A percentile compares a stretch with the other conserved stretches of the same genome.
phyloP scores from a whole-genome alignment of 2,113 vertebrate genomes.

The Nesoenas mayeri region DNA sequence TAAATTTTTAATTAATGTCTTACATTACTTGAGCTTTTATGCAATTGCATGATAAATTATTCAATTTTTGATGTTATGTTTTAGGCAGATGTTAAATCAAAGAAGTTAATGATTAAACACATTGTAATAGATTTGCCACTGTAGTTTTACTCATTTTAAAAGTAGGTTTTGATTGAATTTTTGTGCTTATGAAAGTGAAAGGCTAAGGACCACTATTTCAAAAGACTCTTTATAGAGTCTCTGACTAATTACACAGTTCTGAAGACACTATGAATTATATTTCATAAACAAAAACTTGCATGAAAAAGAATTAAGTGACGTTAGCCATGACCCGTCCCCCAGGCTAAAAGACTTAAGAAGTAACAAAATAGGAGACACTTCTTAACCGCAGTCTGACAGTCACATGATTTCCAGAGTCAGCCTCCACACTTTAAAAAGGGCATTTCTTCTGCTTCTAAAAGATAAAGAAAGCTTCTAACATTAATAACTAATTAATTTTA shows the following conservation, averaged over 20 bases:
- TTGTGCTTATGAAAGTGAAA: constrained; percentile 19
- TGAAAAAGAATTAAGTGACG: constrained; percentile 2
- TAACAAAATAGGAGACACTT: not conserved
- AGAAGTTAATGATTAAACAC: constrained; percentile 61
- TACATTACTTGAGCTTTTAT: constrained; percentile 59
- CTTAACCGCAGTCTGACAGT: not conserved
- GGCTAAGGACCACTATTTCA: not conserved
- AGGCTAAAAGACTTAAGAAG: not conserved
- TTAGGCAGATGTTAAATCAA: constrained; percentile 67
- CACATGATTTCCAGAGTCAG: not conserved
- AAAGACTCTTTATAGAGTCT: not conserved
- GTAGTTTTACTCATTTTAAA: constrained; percentile 44
- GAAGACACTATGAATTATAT: not conserved
- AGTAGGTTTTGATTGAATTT: constrained; percentile 48
- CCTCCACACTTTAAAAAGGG: not conserved
- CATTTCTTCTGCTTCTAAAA: not conserved
- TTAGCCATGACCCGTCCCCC: not conserved
- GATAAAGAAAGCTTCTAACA: not conserved
- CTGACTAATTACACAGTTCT: not conserved
- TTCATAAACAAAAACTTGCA: constrained; percentile 22
- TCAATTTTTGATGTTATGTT: constrained; percentile 59
- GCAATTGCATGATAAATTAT: constrained; percentile 69
- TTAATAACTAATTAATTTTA: not conserved
- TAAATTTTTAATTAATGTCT: constrained; percentile 72
- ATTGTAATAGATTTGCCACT: constrained; percentile 59